Evolutionary conservation across 2,888 invertebrate species (phyloP).

Genomic region (Lumbricus terrestris): DNA sequence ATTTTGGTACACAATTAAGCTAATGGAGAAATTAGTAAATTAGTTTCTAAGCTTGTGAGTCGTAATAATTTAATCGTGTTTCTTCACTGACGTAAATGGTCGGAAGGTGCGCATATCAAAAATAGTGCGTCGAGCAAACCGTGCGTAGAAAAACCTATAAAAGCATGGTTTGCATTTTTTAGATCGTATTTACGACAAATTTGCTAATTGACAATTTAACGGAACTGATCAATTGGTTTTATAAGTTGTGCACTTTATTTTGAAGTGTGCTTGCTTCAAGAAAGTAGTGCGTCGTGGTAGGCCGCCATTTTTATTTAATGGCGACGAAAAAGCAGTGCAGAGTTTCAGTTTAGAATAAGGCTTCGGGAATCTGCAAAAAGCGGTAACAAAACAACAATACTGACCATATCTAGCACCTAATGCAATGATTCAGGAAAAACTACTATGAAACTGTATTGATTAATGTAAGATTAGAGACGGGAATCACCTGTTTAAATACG

Average conservation of each 20-base stretch:
- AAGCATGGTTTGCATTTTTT: neutral
- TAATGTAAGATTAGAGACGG: neutral
- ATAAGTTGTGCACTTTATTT: neutral
- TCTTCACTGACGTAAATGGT: neutral
- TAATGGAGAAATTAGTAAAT: neutral
- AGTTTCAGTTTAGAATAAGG: neutral
- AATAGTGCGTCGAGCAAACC: neutral
- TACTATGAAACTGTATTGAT: neutral
- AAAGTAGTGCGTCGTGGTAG: slow-evolving; percentile 7
- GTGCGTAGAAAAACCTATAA: neutral
- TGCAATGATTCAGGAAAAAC: neutral
- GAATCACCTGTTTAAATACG: neutral
- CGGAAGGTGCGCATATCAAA: neutral
- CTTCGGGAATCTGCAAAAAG: neutral
- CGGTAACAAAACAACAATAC: neutral
- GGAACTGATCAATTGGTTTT: neutral
- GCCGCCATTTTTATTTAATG: slow-evolving; percentile 16
- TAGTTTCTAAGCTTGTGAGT: neutral
- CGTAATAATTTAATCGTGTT: neutral
- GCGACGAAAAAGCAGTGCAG: neutral
- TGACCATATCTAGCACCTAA: neutral
- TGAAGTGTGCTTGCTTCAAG: neutral
- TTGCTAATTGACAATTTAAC: neutral
- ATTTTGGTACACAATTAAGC: neutral
- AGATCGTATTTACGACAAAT: neutral